Base-by-base conservation (phyloP, 2,888 invertebrate genomes). In the Eutolmus rufibarbis region DNA sequence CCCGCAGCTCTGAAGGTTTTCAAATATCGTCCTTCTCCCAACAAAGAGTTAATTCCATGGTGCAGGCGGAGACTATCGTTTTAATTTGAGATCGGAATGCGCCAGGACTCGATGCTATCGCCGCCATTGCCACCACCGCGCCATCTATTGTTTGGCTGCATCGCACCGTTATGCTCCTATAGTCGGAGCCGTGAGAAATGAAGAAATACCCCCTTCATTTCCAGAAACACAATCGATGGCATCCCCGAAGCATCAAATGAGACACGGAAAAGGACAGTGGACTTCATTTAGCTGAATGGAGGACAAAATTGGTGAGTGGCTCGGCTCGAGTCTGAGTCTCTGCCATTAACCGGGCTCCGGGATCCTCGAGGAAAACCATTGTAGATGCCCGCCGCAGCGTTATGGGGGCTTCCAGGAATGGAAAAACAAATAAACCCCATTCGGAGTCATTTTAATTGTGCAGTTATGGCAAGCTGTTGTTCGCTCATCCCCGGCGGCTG, bases 391-490 rank as follows among this genome's bases (percentile, higher is more conserved):
- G 66, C 66, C 82, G 82, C 82, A 82, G 57, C 37, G 57, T 56
- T 57, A 82, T 82, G 37, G 19, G 34, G 37, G 34, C 16, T 23
- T 66, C 57, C 37, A 7, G 57, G 66, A 37, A 57, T 82, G 57
- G 82, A 82, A 82, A 82, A 82, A 82, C 82, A 82, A 82, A 82
- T 82, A 82, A 82, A 56, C 82, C 82, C 82, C 82, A 82, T 82
- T 82, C 66, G 19, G 82, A 82, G 82, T 66, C 82, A 82, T 82
- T 82, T 82, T 82, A 82, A 82, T 82, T 82, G 82, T 82, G 82
- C 82, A 82, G 82, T 82, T 82, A 82, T 82, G 82, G 82, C 82
- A 82, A 82, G 82, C 82, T 82, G 82, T 57, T 82, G 82, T 82
- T 82, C 57, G 37, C 37, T 82, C 82, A 82, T 82, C 57, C 82